phyloP scores from a whole-genome alignment of 2,797 vertebrate genomes.

The Pygocentrus nattereri region DNA sequence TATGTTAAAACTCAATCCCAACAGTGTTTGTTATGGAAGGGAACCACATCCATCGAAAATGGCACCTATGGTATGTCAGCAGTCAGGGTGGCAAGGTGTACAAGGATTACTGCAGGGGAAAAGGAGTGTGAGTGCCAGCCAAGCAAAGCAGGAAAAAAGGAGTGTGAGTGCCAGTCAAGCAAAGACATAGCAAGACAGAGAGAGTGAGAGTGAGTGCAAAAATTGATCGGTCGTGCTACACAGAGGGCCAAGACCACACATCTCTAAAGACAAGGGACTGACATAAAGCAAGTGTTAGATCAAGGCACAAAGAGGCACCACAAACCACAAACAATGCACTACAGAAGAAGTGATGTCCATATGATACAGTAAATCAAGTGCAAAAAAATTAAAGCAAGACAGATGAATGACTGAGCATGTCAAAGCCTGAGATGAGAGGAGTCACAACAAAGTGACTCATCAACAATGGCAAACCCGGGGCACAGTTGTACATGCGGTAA shows the following conservation, averaged over 20 bases:
- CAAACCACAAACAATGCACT: background rate
- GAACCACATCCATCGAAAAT: slow-evolving; percentile 38
- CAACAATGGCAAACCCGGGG: slow-evolving; percentile 2
- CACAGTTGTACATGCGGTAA: slow-evolving; percentile 27
- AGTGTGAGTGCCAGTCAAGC: slow-evolving; percentile 13
- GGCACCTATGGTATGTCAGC: slow-evolving; percentile 37
- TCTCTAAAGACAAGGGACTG: slow-evolving; percentile 32
- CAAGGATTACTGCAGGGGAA: slow-evolving; percentile 12
- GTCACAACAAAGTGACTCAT: slow-evolving; percentile 51
- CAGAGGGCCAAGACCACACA: slow-evolving; percentile 44
- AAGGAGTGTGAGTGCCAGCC: slow-evolving; percentile 6
- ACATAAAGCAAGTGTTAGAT: slow-evolving; percentile 37
- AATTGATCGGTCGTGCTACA: slow-evolving; percentile 19
- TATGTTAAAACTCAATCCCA: slow-evolving; percentile 19
- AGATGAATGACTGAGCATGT: slow-evolving; percentile 46
- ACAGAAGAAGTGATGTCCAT: slow-evolving; percentile 23
- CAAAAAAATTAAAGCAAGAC: slow-evolving; percentile 13
- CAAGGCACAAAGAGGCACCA: slow-evolving; percentile 21
- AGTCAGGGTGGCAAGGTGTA: background rate
- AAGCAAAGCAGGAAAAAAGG: slow-evolving; percentile 17
- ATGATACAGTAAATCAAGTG: slow-evolving; percentile 38
- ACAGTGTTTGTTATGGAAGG: slow-evolving; percentile 8
- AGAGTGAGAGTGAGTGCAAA: slow-evolving; percentile 11
- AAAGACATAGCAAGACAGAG: slow-evolving; percentile 14
- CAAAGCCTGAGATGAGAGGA: slow-evolving; percentile 48